These are phyloP conservation scores for Galaxias olidus DNA, from an alignment of 2,797 vertebrate genomes.

Conservation along the genomic window DNA sequence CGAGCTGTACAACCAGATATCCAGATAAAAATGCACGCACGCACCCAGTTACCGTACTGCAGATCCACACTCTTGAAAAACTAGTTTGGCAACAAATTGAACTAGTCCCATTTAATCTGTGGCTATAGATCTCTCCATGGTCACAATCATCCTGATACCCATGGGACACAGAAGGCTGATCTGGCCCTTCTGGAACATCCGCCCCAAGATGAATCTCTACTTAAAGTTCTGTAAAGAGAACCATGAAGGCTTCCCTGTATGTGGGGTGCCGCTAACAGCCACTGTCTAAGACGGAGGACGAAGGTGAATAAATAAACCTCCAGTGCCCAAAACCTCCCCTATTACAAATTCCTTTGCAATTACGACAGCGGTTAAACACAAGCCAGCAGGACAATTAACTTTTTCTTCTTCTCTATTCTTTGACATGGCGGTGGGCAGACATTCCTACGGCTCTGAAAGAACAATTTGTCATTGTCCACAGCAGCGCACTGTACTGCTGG, in stretches of 20 bases:
- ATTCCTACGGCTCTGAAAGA: conserved; percentile 71
- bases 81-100: conserved; percentile 46
- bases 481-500: conserved; percentile 68
- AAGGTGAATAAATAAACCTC: conserved; percentile 69
- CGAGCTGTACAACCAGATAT: conserved; percentile 3
- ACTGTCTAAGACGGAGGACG: conserved; percentile 57
- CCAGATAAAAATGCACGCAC: conserved; percentile 10
- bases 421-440: conserved; percentile 45
- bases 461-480: conserved; percentile 78
- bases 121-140: conserved; percentile 25
- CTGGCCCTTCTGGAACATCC: conserved; percentile 26
- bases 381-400: conserved; percentile 67
- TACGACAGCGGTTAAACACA: conserved; percentile 64
- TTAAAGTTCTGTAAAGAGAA: no score
- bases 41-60: conserved; percentile 17
- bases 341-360: conserved; percentile 63
- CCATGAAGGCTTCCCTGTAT: no score
- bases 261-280: conserved; percentile 18
- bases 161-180: conserved; percentile 44
- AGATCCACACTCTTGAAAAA: conserved; percentile 55
- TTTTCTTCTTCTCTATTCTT: conserved; percentile 1
- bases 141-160: conserved; percentile 23
- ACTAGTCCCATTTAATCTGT: conserved; percentile 55
- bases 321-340: conserved; percentile 45
- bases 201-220: no score